Evolutionary conservation across 2,888 invertebrate genomes (phyloP).

Genomic region (Synergus laeviventris): DNA sequence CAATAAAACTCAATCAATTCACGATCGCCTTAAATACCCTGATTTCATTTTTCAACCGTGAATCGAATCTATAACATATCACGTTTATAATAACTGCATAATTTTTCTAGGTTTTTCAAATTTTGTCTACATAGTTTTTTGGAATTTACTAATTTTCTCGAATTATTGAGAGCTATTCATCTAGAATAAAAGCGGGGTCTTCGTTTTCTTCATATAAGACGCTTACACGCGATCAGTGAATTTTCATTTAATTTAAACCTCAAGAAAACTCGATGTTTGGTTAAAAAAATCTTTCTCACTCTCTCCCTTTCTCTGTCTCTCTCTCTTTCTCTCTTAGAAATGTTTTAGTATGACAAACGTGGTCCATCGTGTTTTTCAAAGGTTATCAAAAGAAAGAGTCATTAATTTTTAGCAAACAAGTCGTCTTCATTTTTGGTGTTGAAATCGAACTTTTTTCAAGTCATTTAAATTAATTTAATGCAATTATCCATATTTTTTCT

Average conservation of each 20-base stretch:
- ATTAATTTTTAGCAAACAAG: conserved; percentile 25
- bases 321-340: conserved; percentile 59
- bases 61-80: background rate
- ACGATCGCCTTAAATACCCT: conserved; percentile 40
- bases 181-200: conserved; percentile 38
- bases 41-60: conserved; percentile 21
- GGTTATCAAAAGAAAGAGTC: conserved; percentile 42
- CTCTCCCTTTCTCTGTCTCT: background rate
- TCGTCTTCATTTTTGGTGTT: conserved; percentile 16
- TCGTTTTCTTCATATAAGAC: conserved; percentile 41
- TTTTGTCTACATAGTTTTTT: background rate
- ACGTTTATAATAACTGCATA: background rate
- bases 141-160: conserved; percentile 4
- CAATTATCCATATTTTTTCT: background rate
- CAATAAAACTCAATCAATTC: conserved; percentile 30
- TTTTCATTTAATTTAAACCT: conserved; percentile 37
- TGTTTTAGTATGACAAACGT: conserved; percentile 69
- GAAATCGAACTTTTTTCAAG: background rate
- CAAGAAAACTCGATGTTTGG: background rate
- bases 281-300: background rate
- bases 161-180: background rate
- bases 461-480: conserved; percentile 9
- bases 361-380: conserved; percentile 68
- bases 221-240: conserved; percentile 42
- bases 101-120: conserved; percentile 6